Evolutionary conservation across 2,888 invertebrate species (phyloP).

Genomic region (Buathra laborator): DNA sequence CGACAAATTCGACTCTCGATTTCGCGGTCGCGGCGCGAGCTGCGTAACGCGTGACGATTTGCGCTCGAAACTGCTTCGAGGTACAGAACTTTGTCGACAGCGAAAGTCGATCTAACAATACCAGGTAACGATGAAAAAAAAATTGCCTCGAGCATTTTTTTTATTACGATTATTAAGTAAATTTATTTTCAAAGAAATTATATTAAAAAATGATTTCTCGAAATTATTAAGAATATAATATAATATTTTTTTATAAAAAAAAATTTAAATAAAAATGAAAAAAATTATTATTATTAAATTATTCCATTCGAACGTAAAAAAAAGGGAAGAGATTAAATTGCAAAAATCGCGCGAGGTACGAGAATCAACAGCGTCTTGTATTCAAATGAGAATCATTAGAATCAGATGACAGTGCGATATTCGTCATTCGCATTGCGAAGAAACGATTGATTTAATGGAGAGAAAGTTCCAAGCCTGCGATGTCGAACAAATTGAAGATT

Average conservation of each 20-base stretch:
- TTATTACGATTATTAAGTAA: background rate
- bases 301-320: too few relatives aligned
- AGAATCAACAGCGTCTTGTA: background rate
- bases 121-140: background rate
- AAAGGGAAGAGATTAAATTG: background rate
- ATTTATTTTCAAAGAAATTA: background rate
- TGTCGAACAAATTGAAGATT: conserved; percentile 41
- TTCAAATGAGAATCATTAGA: conserved; percentile 34
- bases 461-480: conserved; percentile 25
- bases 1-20: background rate
- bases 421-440: conserved; percentile 19
- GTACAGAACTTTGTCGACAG: background rate
- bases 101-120: background rate
- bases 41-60: background rate
- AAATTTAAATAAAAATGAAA: too few relatives aligned
- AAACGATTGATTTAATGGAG: conserved; percentile 30
- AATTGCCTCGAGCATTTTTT: background rate
- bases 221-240: background rate
- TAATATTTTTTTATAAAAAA: too few relatives aligned
- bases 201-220: background rate
- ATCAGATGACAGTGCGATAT: conserved; percentile 20
- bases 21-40: background rate
- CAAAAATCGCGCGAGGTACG: background rate
- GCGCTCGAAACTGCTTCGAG: background rate
- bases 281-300: too few relatives aligned